A percentile compares a stretch with the other conserved stretches of the same genome.
These are phyloP conservation scores for Bucco capensis DNA, from an alignment of 2,113 vertebrate genomes.

Conservation along the genomic window DNA sequence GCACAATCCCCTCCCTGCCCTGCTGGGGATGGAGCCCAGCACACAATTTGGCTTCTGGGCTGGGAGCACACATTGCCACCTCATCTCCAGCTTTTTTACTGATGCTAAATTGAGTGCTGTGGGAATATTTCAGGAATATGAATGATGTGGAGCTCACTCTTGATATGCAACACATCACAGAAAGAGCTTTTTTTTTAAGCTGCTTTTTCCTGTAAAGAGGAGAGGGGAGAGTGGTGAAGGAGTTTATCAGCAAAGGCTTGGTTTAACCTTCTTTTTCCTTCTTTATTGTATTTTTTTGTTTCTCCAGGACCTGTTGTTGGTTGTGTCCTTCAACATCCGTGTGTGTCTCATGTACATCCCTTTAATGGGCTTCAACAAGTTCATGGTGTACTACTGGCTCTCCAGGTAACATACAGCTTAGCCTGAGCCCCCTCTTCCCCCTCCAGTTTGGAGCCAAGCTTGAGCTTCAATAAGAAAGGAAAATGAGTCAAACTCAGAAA, in stretches of 20 bases:
- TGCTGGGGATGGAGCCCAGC: no score
- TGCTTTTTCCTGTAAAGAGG: no score
- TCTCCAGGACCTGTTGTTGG: neutral
- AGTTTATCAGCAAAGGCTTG: neutral
- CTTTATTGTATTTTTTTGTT: neutral
- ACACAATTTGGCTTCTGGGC: no score
- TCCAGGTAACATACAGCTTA: constrained; percentile 35
- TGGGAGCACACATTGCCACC: no score
- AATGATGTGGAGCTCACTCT: neutral
- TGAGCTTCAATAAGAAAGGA: neutral
- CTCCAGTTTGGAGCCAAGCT: neutral
- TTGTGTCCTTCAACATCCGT: constrained; percentile 27
- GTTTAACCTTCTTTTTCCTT: neutral
- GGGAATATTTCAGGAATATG: neutral
- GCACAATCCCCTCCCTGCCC: no score
- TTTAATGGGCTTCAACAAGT: constrained; percentile 61
- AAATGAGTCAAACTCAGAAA: neutral
- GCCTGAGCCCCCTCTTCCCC: neutral
- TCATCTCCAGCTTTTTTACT: no score
- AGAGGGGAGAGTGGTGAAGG: neutral
- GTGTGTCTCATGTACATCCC: constrained; percentile 55
- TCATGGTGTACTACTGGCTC: constrained; percentile 56
- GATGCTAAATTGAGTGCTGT: neutral
- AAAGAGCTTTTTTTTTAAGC: neutral
- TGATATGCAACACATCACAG: neutral